Conservation (phyloP, 2,797 vertebrate genomes). For the Melanotaenia pygmaea region DNA sequence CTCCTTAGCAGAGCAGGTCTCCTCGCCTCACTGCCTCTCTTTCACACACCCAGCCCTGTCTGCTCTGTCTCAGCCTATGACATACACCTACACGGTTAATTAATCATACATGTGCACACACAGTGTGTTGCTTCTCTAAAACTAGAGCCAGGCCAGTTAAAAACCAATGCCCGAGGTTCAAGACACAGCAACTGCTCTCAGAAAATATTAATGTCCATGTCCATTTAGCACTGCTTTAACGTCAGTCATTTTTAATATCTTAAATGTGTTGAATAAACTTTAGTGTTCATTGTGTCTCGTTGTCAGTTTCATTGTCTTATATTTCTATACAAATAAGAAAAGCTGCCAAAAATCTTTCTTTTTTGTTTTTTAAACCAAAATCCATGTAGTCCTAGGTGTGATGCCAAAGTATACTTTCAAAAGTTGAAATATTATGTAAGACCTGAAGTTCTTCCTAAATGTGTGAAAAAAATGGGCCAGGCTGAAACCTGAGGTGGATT, state of each 20-base stretch:
- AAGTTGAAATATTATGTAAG: neutral
- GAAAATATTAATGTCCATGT: conserved; percentile 14
- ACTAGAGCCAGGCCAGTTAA: conserved; percentile 43
- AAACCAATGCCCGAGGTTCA: conserved; percentile 41
- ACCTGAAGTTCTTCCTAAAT: neutral
- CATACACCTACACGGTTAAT: conserved; percentile 69
- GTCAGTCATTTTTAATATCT: neutral
- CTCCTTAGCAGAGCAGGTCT: conserved; percentile 81
- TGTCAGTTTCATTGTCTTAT: neutral
- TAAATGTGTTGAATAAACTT: neutral
- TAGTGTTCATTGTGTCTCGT: neutral
- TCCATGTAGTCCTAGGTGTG: neutral
- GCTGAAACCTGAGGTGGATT: neutral
- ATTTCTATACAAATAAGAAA: neutral
- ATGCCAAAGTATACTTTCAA: neutral
- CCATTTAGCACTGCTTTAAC: no score
- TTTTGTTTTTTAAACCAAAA: neutral
- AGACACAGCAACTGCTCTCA: conserved; percentile 13
- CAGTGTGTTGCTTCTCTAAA: conserved; percentile 58
- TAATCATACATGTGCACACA: conserved; percentile 77
- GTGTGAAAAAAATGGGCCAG: neutral
- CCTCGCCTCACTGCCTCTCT: conserved; percentile 80
- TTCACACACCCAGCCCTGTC: conserved; percentile 81
- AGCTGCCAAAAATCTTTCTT: neutral
- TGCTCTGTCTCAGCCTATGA: conserved; percentile 79